Base-by-base conservation (phyloP, 2,113 vertebrate genomes). In the Tringa solitaria region DNA sequence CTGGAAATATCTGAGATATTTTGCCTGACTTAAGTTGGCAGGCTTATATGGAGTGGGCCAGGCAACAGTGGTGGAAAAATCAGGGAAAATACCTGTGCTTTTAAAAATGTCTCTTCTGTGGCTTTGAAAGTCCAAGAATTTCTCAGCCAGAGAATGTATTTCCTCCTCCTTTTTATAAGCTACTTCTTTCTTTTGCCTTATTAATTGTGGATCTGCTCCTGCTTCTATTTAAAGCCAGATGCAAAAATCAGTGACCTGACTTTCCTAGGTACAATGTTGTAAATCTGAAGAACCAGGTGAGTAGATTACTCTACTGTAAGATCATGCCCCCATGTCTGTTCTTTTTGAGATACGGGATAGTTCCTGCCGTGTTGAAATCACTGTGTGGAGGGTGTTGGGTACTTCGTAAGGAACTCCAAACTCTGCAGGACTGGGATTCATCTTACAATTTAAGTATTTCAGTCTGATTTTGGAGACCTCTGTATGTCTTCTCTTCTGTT, bases 51-150 rank as follows among this genome's bases (percentile, higher is more conserved):
- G 81, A 95, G 54, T 39, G 65, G 70, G 41, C 37, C 87, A 63
- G 67, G 83, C 92, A 87, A 80, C 70, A 83, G 68, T 41, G 48
- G 57, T 95, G 51, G 70, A 93, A 89, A 95, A 95, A 96, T 95
- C 96, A 95, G 96, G 96, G 95, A 96, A 95, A 95, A 95, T 94
- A 96, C 91, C 95, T 93, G 72, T 92, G 89, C 94, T 97, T 96
- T 96, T 96, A 97, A 96, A 96, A 81, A 46, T 80, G 54, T 96
- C 27, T 93, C 33, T 96, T 96, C 95, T 97, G 89, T 96, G 90
- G 87, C 95, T 97, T 88, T 97, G 95, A 92, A 95, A 96, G 9
- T 94, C 84, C 33, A 69, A 90, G 63, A 74, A 35, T 91, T 96
- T 93, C 96, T 94, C 79, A 97, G 95, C 95, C 95, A 94, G 96